These are phyloP conservation scores for Lordiphosa andalusiaca DNA, from an alignment of 2,888 invertebrate genomes.

Conservation along the genomic window DNA sequence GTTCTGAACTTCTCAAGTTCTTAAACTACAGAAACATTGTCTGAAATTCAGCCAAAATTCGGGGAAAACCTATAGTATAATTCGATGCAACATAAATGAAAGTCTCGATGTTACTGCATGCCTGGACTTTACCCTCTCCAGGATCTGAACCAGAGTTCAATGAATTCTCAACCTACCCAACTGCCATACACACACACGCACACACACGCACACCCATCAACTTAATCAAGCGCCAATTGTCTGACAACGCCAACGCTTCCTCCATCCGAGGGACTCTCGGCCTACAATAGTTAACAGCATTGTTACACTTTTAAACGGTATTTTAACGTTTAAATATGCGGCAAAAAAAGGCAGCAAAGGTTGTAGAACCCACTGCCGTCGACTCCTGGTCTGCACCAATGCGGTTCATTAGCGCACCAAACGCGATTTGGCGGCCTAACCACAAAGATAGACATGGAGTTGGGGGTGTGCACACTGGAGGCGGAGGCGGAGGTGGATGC, in stretches of 20 bases:
- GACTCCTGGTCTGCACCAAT: slow-evolving; percentile 45
- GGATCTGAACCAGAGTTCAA: neutral
- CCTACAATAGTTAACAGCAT: slow-evolving; percentile 53
- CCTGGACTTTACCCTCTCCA: no score
- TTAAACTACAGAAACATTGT: no score
- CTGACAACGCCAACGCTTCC: slow-evolving; percentile 13
- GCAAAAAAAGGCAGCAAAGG: slow-evolving; percentile 40
- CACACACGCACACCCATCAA: slow-evolving; percentile 18
- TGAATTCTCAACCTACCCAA: slow-evolving; percentile 5
- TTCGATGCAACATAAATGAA: no score
- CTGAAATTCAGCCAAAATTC: no score
- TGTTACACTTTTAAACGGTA: slow-evolving; percentile 72
- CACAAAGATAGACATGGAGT: slow-evolving; percentile 22
- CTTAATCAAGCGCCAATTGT: slow-evolving; percentile 67
- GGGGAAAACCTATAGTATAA: no score
- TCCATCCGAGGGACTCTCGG: slow-evolving; percentile 1
- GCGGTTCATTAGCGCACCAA: slow-evolving; percentile 74
- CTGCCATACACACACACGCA: slow-evolving; percentile 3
- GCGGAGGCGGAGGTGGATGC: slow-evolving; percentile 2
- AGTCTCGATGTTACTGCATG: no score
- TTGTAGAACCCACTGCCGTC: slow-evolving; percentile 29
- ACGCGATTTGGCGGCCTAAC: slow-evolving; percentile 58
- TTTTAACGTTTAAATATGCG: slow-evolving; percentile 59
- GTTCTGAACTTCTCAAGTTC: no score
- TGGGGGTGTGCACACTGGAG: slow-evolving; percentile 1